Conservation (phyloP, 2,888 invertebrate species). For the Capitulum mitella region DNA sequence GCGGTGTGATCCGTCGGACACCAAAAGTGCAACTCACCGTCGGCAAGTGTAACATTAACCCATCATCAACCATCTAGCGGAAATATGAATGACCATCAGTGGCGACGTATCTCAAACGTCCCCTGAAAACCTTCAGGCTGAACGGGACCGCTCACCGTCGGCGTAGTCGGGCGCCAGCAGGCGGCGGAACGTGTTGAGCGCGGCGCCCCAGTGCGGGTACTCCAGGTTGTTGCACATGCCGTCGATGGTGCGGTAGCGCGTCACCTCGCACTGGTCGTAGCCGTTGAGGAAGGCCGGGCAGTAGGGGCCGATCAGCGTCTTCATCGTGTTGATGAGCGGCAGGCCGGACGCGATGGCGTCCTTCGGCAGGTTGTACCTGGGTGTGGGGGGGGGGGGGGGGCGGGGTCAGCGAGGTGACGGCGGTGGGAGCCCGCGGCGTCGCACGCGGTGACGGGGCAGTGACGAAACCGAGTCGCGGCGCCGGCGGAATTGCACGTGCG, state of each 20-base stretch:
- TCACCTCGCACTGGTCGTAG: slow-evolving; percentile 35
- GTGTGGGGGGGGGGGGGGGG: neutral
- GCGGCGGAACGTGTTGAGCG: slow-evolving; percentile 39
- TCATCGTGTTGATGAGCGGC: slow-evolving; percentile 40
- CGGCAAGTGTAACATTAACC: no score
- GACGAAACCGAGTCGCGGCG: no score
- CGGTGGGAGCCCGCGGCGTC: no score
- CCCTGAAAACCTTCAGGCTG: no score
- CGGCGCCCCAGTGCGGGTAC: slow-evolving; percentile 40
- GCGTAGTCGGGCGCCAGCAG: slow-evolving; percentile 40
- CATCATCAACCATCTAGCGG: no score
- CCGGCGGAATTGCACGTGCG: no score
- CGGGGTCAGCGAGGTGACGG: no score
- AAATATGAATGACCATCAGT: no score
- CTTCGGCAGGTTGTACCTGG: slow-evolving; percentile 37
- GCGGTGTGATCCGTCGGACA: no score
- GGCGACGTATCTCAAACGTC: no score
- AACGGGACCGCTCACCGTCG: slow-evolving; percentile 41
- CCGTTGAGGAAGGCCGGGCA: slow-evolving; percentile 39
- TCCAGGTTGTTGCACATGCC: slow-evolving; percentile 41
- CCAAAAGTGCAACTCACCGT: no score
- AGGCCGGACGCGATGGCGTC: slow-evolving; percentile 40
- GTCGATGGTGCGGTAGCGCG: slow-evolving; percentile 38
- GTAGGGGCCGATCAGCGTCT: slow-evolving; percentile 39
- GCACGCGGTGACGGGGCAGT: no score